Percentiles rank a stretch among this genome's conserved stretches.
phyloP scores from a whole-genome alignment of 1,140 invertebrate species.

The Leptinotarsa undecemlineata region DNA sequence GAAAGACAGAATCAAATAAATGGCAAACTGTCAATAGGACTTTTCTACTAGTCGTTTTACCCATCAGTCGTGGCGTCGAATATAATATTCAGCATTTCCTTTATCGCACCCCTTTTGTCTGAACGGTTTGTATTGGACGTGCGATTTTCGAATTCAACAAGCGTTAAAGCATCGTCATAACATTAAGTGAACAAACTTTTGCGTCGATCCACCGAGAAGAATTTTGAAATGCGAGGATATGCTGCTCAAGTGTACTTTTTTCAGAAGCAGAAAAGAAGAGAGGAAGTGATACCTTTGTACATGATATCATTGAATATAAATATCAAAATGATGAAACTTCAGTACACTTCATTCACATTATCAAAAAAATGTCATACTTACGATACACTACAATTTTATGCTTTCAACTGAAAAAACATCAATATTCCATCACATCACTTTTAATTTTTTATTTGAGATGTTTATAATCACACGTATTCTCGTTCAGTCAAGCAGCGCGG shows the following conservation, averaged over 20 bases:
- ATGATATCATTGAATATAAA: too few species aligned
- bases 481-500: too few species aligned
- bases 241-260: not conserved
- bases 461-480: too few species aligned
- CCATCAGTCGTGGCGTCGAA: not conserved
- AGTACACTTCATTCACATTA: too few species aligned
- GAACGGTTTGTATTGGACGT: slow-evolving; percentile 29
- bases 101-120: slow-evolving; percentile 13
- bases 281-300: too few species aligned
- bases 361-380: too few species aligned
- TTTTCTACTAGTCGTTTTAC: not conserved
- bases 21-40: not conserved
- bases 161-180: slow-evolving; percentile 33
- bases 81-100: slow-evolving; percentile 34
- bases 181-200: slow-evolving; percentile 6
- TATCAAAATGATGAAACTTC: too few species aligned
- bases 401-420: too few species aligned
- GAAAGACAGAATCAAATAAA: not conserved
- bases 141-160: slow-evolving; percentile 39
- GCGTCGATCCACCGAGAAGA: not conserved
- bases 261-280: not conserved
- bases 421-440: too few species aligned
- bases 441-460: too few species aligned
- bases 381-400: too few species aligned
- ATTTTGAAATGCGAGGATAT: not conserved